These are phyloP conservation scores for Pteruthius melanotis DNA, from an alignment of 2,113 vertebrate genomes.

Conservation along the genomic window DNA sequence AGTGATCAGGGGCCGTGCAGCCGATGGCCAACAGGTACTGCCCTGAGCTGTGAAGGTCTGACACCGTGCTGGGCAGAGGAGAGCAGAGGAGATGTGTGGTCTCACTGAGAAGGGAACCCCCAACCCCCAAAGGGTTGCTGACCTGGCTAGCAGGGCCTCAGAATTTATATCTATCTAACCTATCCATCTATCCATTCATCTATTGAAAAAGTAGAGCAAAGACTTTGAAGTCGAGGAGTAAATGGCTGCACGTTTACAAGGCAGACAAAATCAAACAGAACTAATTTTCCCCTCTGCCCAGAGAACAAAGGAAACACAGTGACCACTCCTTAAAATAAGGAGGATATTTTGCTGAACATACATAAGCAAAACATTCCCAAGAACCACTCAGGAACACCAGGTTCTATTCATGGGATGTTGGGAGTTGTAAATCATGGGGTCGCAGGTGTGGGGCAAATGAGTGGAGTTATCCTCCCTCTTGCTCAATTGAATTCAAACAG, in stretches of 20 bases:
- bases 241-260: neutral
- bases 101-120: rapidly evolving
- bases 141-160: neutral
- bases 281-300: neutral
- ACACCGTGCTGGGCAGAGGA: rapidly evolving
- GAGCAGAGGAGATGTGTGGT: rapidly evolving
- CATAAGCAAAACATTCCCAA: neutral
- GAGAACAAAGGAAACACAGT: neutral
- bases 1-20: rapidly evolving
- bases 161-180: neutral
- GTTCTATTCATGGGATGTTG: neutral
- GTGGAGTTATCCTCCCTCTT: neutral
- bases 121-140: neutral
- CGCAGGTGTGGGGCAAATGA: rapidly evolving
- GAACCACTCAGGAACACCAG: neutral
- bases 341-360: neutral
- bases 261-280: neutral
- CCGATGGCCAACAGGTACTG: rapidly evolving
- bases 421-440: rapidly evolving
- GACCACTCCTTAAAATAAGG: neutral
- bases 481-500: neutral
- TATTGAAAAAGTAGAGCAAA: neutral
- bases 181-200: neutral
- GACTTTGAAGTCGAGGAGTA: too few species aligned
- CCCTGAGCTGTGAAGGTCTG: neutral